These are phyloP conservation scores for Pangasius larnaudii DNA, from an alignment of 2,797 vertebrate species.

Conservation along the genomic window DNA sequence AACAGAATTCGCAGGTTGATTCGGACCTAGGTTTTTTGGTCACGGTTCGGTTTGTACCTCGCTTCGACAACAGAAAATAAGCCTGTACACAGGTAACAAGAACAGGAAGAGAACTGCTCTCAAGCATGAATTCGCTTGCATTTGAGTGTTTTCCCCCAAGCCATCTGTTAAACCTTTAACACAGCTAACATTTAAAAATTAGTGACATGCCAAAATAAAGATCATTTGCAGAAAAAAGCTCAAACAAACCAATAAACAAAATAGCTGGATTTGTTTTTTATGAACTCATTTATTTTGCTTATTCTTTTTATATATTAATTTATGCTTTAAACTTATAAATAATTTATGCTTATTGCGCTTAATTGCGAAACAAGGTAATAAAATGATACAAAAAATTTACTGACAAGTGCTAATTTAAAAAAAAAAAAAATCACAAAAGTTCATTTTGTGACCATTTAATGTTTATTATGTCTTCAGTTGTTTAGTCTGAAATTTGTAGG, in stretches of 20 bases:
- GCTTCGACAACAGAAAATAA: constrained; percentile 51
- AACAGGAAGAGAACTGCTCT: neutral
- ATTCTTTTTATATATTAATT: neutral
- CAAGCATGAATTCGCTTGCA: neutral
- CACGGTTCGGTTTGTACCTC: constrained; percentile 52
- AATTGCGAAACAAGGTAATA: neutral
- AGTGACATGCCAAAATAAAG: neutral
- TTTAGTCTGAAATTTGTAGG: neutral
- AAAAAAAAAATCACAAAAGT: neutral
- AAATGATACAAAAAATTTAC: neutral
- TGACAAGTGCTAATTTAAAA: neutral
- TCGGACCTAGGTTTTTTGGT: constrained; percentile 55
- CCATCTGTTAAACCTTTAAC: constrained; percentile 29
- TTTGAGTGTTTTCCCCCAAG: constrained; percentile 17
- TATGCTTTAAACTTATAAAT: neutral
- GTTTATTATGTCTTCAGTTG: neutral
- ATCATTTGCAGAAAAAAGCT: neutral
- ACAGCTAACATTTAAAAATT: constrained; percentile 22
- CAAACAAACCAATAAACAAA: neutral
- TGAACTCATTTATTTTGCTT: neutral
- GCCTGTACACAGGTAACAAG: constrained; percentile 52
- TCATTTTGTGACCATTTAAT: neutral
- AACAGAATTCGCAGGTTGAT: constrained; percentile 51
- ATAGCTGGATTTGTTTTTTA: neutral
- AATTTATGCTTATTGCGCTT: neutral